Conservation (phyloP, 1,140 invertebrate species). For the Drosophila suzukii region DNA sequence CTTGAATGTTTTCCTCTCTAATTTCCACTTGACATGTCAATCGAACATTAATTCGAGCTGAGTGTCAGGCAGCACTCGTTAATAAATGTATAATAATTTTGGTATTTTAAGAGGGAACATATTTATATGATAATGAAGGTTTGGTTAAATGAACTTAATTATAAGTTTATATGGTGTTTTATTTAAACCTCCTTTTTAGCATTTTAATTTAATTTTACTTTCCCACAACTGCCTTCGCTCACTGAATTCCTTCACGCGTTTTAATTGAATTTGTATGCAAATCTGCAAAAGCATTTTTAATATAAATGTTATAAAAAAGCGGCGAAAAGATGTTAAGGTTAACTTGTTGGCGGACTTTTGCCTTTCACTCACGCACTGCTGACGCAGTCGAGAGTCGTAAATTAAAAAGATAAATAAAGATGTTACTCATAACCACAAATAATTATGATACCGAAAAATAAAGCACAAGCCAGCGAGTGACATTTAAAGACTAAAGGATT, state of each 20-base stretch:
- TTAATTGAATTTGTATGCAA: conserved; percentile 47
- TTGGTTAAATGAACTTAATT: background rate
- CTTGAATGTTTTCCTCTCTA: conserved; percentile 39
- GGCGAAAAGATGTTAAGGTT: conserved; percentile 31
- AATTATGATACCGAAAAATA: conserved; percentile 6
- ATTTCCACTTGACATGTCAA: conserved; percentile 59
- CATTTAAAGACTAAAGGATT: background rate
- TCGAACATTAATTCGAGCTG: conserved; percentile 34
- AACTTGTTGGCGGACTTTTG: conserved; percentile 33
- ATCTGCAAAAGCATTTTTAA: conserved; percentile 18
- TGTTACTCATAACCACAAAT: conserved; percentile 30
- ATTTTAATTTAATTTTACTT: conserved; percentile 1
- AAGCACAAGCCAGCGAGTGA: conserved; percentile 1
- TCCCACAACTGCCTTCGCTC: background rate
- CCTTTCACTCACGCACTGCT: conserved; percentile 55
- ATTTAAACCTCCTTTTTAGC: conserved; percentile 1
- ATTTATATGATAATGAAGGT: background rate
- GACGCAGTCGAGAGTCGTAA: conserved; percentile 28
- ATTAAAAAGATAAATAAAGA: conserved; percentile 56
- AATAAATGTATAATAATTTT: conserved; percentile 1
- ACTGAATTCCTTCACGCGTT: conserved; percentile 21
- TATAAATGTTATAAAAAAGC: conserved; percentile 9
- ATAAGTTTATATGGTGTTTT: background rate
- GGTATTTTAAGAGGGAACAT: background rate
- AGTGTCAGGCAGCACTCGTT: background rate